phyloP scores from a whole-genome alignment of 1,140 invertebrate genomes.

The Platorchestia sp. region DNA sequence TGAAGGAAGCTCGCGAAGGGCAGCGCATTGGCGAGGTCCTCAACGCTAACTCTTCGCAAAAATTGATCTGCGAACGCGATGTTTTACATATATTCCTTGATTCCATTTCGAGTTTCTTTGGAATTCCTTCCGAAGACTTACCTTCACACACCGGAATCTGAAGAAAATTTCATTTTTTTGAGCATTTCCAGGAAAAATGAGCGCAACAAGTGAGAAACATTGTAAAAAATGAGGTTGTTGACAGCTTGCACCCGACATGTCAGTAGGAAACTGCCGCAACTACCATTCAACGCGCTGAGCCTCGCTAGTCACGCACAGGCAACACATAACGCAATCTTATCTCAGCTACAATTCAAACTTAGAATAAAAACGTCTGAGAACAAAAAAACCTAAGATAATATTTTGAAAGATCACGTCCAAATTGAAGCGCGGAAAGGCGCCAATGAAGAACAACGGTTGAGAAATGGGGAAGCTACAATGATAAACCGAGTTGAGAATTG shows the following conservation, averaged over 20 bases:
- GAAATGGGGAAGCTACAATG: neutral
- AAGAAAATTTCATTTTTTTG: neutral
- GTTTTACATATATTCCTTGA: neutral
- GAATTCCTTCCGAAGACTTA: neutral
- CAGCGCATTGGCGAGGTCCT: neutral
- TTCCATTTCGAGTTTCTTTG: neutral
- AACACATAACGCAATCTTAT: neutral
- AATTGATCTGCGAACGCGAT: neutral
- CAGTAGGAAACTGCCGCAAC: neutral
- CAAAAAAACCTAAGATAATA: neutral
- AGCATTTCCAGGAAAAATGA: neutral
- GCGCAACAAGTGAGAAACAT: neutral
- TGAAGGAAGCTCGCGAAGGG: neutral
- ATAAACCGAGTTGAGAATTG: neutral
- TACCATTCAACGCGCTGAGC: neutral
- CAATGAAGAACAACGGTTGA: neutral
- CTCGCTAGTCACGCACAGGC: neutral
- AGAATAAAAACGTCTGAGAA: neutral
- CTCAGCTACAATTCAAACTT: neutral
- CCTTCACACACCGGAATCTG: neutral
- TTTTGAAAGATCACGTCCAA: neutral
- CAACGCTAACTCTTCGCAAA: neutral
- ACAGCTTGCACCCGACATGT: neutral
- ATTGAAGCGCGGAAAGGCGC: neutral
- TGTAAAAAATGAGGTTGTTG: neutral